Conservation (phyloP, 2,113 vertebrate species). For the Salminus brasiliensis region DNA sequence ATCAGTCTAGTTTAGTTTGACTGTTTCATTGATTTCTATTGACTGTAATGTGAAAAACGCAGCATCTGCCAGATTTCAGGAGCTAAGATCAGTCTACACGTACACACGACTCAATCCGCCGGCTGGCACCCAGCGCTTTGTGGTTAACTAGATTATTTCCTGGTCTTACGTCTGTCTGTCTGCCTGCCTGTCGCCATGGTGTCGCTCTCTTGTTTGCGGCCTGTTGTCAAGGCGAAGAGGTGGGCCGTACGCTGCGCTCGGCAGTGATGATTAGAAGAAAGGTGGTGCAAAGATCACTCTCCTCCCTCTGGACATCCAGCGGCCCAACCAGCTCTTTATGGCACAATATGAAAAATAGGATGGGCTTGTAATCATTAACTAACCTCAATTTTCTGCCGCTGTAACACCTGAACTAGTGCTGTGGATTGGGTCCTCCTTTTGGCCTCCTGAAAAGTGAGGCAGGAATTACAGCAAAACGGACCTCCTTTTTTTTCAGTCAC, state of each 20-base stretch:
- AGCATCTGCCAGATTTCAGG: neutral
- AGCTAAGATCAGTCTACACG: neutral
- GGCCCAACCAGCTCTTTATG: slow-evolving; percentile 34
- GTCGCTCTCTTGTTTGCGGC: slow-evolving; percentile 62
- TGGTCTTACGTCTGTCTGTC: slow-evolving; percentile 46
- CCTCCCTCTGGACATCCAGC: slow-evolving; percentile 54
- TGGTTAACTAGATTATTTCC: slow-evolving; percentile 45
- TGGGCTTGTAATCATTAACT: slow-evolving; percentile 20
- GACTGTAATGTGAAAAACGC: too few relatives aligned
- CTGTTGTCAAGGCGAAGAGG: slow-evolving; percentile 64
- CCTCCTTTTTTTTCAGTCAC: too few relatives aligned
- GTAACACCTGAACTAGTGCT: neutral
- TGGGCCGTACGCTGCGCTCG: neutral
- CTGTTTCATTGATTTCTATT: too few relatives aligned
- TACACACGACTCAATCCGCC: neutral
- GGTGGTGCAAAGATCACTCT: slow-evolving; percentile 50
- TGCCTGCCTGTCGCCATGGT: slow-evolving; percentile 56
- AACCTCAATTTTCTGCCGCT: neutral
- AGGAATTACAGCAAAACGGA: too few relatives aligned
- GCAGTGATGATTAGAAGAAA: slow-evolving; percentile 51
- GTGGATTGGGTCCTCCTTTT: neutral
- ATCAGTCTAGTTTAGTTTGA: too few relatives aligned
- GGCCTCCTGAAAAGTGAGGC: too few relatives aligned
- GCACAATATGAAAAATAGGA: neutral
- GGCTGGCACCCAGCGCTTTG: neutral